Percentiles rank a stretch among this genome's conserved stretches.
Conservation (phyloP, 1,140 invertebrate species). For the Procambarus virginalis region DNA sequence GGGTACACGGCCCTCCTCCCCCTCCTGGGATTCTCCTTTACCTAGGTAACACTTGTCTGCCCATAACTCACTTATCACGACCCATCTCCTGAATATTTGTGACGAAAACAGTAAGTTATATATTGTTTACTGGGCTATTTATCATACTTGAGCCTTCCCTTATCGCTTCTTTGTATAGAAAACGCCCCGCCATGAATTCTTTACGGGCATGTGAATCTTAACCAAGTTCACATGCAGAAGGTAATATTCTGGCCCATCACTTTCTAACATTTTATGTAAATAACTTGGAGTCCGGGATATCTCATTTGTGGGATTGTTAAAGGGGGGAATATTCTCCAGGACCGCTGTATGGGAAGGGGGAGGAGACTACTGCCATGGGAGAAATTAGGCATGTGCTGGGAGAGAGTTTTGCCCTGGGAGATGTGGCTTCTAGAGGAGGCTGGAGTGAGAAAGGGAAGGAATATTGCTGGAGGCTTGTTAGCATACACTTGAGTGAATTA, state of each 20-base stretch:
- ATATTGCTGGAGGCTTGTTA: neutral
- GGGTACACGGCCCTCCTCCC: neutral
- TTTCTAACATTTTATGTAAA: neutral
- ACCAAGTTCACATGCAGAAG: neutral
- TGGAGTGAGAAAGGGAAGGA: neutral
- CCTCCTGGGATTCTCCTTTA: neutral
- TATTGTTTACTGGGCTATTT: conserved; percentile 19
- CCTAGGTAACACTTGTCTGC: conserved; percentile 10
- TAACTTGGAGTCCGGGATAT: neutral
- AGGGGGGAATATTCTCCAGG: neutral
- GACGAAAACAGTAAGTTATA: conserved; percentile 35
- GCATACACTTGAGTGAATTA: too few species aligned
- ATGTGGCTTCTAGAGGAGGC: too few species aligned
- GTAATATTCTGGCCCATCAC: neutral
- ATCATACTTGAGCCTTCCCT: conserved; percentile 24
- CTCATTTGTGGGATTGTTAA: neutral
- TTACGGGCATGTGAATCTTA: neutral
- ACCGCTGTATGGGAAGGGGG: neutral
- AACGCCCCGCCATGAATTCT: conserved; percentile 22
- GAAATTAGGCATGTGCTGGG: too few species aligned
- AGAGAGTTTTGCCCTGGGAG: too few species aligned
- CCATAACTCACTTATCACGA: conserved; percentile 8
- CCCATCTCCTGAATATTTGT: conserved; percentile 17
- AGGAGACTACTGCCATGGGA: too few species aligned
- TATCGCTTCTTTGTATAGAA: conserved; percentile 8